Conservation (phyloP, 2,113 vertebrate genomes). For the Sialia sialis region DNA sequence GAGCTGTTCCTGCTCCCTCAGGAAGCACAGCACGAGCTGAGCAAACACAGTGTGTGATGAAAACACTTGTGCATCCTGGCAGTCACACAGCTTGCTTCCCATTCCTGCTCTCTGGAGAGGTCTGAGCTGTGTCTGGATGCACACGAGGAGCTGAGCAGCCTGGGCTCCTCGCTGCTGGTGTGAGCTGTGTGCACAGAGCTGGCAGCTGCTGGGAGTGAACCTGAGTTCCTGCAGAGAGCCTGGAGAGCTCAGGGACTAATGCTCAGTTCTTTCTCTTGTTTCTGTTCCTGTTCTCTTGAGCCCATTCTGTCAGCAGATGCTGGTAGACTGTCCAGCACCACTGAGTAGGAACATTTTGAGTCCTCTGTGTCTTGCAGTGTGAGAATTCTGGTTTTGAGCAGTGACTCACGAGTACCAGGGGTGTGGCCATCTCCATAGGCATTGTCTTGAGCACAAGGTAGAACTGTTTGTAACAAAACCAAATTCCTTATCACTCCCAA, state of each 20-base stretch:
- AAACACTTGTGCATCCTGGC: not conserved
- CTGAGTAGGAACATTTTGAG: not conserved
- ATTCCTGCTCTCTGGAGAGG: not conserved
- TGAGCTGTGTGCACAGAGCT: not conserved
- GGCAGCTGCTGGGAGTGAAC: not conserved
- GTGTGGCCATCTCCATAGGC: rapidly evolving
- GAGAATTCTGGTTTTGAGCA: not conserved
- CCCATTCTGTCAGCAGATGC: not conserved
- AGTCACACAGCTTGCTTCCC: not conserved
- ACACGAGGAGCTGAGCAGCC: rapidly evolving
- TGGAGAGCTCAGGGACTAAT: not conserved
- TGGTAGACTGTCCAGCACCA: not conserved
- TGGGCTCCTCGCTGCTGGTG: rapidly evolving
- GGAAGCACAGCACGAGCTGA: not conserved
- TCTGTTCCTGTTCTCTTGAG: not conserved
- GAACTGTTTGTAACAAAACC: not conserved
- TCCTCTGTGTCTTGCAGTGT: not conserved
- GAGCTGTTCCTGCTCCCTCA: not conserved
- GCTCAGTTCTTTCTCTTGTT: not conserved
- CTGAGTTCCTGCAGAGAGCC: not conserved
- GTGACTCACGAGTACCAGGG: not conserved
- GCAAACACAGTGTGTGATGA: not conserved
- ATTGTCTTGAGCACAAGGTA: not conserved
- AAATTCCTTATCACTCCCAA: not conserved
- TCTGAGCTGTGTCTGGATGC: not conserved